Evolutionary conservation across 2,113 vertebrate species (phyloP).

Genomic region (Aleadryas rufinucha): DNA sequence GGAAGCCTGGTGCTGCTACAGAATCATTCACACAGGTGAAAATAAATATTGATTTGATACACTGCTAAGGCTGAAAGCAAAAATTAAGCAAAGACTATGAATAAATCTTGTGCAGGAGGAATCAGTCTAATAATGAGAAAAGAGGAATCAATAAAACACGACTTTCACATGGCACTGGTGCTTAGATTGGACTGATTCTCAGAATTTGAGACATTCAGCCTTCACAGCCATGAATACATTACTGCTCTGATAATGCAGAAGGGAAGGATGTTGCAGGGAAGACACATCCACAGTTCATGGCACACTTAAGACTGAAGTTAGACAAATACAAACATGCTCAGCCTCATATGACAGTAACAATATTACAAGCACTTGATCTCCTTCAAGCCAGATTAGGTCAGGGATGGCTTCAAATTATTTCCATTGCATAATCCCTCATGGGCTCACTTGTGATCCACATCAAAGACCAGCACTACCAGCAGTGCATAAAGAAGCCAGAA

Average conservation of each 20-base stretch:
- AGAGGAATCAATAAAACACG: not conserved
- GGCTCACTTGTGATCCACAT: not conserved
- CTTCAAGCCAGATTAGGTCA: not conserved
- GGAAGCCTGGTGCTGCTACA: slow-evolving; percentile 67
- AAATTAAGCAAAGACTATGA: not conserved
- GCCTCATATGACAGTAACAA: not conserved
- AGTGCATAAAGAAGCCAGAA: not conserved
- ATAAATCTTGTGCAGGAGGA: not conserved
- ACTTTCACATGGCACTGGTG: not conserved
- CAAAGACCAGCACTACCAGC: not conserved
- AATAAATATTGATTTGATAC: not conserved
- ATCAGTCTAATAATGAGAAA: not conserved
- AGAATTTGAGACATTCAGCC: not conserved
- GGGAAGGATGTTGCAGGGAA: not conserved
- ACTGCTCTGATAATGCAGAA: not conserved
- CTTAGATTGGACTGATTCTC: not conserved
- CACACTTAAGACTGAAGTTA: not conserved
- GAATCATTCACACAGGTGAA: slow-evolving; percentile 77
- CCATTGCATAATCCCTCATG: not conserved
- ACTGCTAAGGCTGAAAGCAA: not conserved
- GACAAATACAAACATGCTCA: not conserved
- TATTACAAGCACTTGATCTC: not conserved
- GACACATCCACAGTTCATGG: not conserved
- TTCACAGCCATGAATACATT: not conserved
- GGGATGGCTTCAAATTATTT: not conserved